A percentile compares a stretch with the other conserved stretches of the same genome.
Conservation (phyloP, 2,888 invertebrate genomes). For the Danaus chrysippus region DNA sequence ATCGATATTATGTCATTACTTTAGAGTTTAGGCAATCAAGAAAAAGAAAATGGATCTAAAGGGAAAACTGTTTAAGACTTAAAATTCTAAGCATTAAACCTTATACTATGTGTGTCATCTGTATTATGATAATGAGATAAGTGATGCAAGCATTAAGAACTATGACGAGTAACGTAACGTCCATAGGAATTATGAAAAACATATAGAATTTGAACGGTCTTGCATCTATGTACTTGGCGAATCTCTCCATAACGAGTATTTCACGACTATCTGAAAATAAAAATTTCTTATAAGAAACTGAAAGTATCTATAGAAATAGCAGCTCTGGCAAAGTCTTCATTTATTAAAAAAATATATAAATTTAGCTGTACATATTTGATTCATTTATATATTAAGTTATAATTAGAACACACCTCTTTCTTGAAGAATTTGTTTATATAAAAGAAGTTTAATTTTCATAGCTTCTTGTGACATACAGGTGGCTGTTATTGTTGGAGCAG, state of each 20-base stretch:
- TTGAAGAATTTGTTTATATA: constrained; percentile 17
- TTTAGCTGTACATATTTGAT: neutral
- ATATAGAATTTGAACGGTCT: constrained; percentile 24
- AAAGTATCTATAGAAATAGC: neutral
- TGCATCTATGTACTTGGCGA: constrained; percentile 20
- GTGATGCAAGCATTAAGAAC: constrained; percentile 20
- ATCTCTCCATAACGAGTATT: constrained; percentile 8
- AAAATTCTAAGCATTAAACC: too few species aligned
- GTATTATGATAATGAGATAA: constrained; percentile 27
- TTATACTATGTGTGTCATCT: constrained; percentile 14
- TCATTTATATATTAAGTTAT: neutral
- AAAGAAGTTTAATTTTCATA: constrained; percentile 14
- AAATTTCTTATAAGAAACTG: neutral
- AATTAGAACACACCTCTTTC: constrained; percentile 14
- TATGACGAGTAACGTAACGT: constrained; percentile 18
- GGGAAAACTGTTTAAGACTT: too few species aligned
- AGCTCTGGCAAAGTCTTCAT: neutral
- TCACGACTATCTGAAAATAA: constrained; percentile 10
- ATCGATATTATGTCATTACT: too few species aligned
- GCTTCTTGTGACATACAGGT: constrained; percentile 11
- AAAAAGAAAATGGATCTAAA: too few species aligned
- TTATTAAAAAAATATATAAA: neutral
- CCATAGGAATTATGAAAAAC: constrained; percentile 22
- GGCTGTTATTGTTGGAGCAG: constrained; percentile 5
- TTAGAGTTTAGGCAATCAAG: too few species aligned